Evolutionary conservation across 2,113 vertebrate species (phyloP), one percentile per base, ranked within the genome.

Genomic region (Pavo muticus): DNA sequence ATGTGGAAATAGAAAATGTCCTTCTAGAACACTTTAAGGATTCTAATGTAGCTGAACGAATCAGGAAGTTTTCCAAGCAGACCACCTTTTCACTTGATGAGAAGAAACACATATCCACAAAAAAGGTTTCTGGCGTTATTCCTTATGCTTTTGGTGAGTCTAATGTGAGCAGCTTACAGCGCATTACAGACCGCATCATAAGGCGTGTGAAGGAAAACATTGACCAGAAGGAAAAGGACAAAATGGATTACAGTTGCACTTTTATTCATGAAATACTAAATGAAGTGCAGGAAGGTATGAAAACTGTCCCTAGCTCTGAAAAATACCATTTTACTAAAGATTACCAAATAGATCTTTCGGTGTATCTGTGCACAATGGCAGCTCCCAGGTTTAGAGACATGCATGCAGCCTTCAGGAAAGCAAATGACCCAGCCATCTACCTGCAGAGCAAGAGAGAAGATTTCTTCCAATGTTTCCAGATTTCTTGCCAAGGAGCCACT

Each of bases 391-490:
- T 98, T 81, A 91, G 93, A 70, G 9, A 87, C 24, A 92, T 98
- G 52, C 97, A 98, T 0, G 5, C 1, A 16, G 77, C 29, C 10
- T 98, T 97, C 84, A 94, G 13, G 40, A 83, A 1, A 14, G 96
- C 91, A 30, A 98, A 98, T 21, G 75, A 98, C 70, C 97, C 97
- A 6, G 10, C 1, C 0, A 24, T 17, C 14, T 97, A 97, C 57
- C 78, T 98, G 27, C 44, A 84, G 6, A 97, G 21, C 18, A 98
- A 97, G 69, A 97, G 96, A 95, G 63, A 52, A 8, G 94, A 98
- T 21, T 98, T 91, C 60, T 39, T 63, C 15, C 37, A 27, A 27
- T 11, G 60, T 63, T 98, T 98, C 90, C 94, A 78, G 65, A 97
- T 92, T 13, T 97, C 94, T 48, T 98, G 92, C 48, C 89, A 94